Evolutionary conservation across 2,113 vertebrate species (phyloP).

Genomic region (Kryptolebias marmoratus): DNA sequence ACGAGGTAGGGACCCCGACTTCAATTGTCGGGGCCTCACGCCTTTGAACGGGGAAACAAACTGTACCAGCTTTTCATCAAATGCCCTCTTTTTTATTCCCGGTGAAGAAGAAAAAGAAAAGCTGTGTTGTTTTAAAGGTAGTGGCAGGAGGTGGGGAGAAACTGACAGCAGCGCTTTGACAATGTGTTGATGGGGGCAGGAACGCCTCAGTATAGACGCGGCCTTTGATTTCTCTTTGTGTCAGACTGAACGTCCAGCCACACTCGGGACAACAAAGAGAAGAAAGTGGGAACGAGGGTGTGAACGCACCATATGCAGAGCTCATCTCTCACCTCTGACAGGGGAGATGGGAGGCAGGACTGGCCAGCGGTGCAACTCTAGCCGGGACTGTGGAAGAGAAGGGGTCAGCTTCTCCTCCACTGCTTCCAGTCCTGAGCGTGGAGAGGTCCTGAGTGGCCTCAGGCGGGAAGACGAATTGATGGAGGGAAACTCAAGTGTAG

Average conservation of each 20-base stretch:
- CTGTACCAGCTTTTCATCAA: slow-evolving; percentile 91
- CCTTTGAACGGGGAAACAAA: slow-evolving; percentile 90
- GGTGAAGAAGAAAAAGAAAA: slow-evolving; percentile 85
- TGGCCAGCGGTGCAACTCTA: slow-evolving; percentile 73
- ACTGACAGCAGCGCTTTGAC: slow-evolving; percentile 82
- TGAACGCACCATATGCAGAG: slow-evolving; percentile 84
- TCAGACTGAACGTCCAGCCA: slow-evolving; percentile 73
- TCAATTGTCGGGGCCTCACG: slow-evolving; percentile 82
- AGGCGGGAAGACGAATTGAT: slow-evolving; percentile 51
- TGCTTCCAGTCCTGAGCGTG: slow-evolving; percentile 58
- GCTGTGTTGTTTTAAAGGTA: slow-evolving; percentile 90
- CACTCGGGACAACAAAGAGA: slow-evolving; percentile 50
- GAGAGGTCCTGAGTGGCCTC: slow-evolving; percentile 53
- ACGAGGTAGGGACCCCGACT: slow-evolving; percentile 79
- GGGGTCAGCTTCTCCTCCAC: slow-evolving; percentile 12
- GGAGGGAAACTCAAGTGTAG: slow-evolving; percentile 21
- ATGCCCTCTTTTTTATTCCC: slow-evolving; percentile 78
- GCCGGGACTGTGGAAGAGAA: slow-evolving; percentile 49
- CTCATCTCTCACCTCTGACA: slow-evolving; percentile 85
- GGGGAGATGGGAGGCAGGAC: slow-evolving; percentile 83
- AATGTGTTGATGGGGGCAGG: slow-evolving; percentile 83
- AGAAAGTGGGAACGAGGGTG: slow-evolving; percentile 68
- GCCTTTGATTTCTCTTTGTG: slow-evolving; percentile 85
- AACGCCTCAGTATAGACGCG: slow-evolving; percentile 79
- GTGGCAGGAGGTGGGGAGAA: slow-evolving; percentile 77